A percentile compares a stretch with the other conserved stretches of the same genome.
Conservation (phyloP, 2,888 invertebrate genomes). For the Drosophila affinis region DNA sequence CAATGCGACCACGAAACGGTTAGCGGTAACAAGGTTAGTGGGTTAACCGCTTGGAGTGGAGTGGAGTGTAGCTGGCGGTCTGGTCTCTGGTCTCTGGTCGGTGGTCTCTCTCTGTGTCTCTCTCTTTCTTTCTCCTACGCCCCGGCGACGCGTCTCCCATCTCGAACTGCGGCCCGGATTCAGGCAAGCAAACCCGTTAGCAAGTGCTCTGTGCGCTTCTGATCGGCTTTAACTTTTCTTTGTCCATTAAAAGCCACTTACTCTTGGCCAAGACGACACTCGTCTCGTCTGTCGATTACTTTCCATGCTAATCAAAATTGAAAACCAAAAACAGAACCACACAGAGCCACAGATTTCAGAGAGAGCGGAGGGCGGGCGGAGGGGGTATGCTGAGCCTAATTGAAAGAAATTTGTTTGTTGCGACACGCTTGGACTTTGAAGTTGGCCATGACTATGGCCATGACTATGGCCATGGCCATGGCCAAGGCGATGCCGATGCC, state of each 20-base stretch:
- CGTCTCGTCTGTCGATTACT: constrained; percentile 57
- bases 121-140: constrained; percentile 13
- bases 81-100: neutral
- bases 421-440: constrained; percentile 34
- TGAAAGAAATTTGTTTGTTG: constrained; percentile 38
- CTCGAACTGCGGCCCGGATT: constrained; percentile 62
- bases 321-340: constrained; percentile 13
- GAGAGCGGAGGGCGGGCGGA: constrained; percentile 7
- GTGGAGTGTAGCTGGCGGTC: too few relatives aligned
- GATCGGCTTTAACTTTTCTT: constrained; percentile 50
- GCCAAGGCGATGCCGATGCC: neutral
- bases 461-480: neutral
- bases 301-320: constrained; percentile 58
- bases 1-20: constrained; percentile 32
- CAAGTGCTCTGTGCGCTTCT: constrained; percentile 40
- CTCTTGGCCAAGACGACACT: constrained; percentile 38
- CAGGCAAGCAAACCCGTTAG: constrained; percentile 61
- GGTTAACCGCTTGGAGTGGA: constrained; percentile 55
- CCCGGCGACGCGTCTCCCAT: constrained; percentile 3
- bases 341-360: constrained; percentile 20
- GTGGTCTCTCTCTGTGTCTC: constrained; percentile 1
- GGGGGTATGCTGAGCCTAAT: constrained; percentile 1
- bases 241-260: constrained; percentile 62
- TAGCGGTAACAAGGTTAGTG: constrained; percentile 73
- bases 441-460: neutral